phyloP scores from a whole-genome alignment of 2,797 vertebrate species.

The Eremophila alpestris region DNA sequence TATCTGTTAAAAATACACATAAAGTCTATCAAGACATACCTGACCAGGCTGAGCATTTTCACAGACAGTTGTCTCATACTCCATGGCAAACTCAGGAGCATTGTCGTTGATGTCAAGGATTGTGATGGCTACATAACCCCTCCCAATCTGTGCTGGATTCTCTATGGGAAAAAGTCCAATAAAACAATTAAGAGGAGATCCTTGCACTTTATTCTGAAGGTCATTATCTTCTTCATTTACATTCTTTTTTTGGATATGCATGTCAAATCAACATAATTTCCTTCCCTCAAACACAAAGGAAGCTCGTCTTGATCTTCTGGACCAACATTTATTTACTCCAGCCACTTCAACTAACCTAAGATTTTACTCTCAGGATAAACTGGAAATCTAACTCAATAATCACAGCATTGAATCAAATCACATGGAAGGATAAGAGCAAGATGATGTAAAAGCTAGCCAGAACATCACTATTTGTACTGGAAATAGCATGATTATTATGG shows the following conservation, averaged over 20 bases:
- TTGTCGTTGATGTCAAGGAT: conserved; percentile 96
- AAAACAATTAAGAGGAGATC: not conserved
- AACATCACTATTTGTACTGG: rapidly evolving
- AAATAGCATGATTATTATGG: not conserved
- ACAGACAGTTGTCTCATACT: conserved; percentile 92
- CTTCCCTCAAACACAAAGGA: not conserved
- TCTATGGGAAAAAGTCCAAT: conserved; percentile 75
- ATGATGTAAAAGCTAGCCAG: not conserved
- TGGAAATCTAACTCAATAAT: not conserved
- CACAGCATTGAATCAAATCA: not conserved
- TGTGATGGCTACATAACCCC: conserved; percentile 86
- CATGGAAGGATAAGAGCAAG: not conserved
- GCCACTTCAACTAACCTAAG: not conserved
- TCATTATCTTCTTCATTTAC: not conserved
- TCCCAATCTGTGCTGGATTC: conserved; percentile 90
- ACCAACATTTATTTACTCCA: not conserved
- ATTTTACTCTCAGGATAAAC: not conserved
- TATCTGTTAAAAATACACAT: not conserved
- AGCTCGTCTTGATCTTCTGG: not conserved
- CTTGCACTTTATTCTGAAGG: not conserved
- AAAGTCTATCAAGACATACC: conserved; percentile 71
- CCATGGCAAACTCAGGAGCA: conserved; percentile 91
- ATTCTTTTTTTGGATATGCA: not conserved
- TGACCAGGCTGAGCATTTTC: conserved; percentile 89
- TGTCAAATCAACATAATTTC: not conserved